These are phyloP conservation scores for Dasyurus viverrinus DNA, from an alignment of 2,113 vertebrate species.

Conservation along the genomic window DNA sequence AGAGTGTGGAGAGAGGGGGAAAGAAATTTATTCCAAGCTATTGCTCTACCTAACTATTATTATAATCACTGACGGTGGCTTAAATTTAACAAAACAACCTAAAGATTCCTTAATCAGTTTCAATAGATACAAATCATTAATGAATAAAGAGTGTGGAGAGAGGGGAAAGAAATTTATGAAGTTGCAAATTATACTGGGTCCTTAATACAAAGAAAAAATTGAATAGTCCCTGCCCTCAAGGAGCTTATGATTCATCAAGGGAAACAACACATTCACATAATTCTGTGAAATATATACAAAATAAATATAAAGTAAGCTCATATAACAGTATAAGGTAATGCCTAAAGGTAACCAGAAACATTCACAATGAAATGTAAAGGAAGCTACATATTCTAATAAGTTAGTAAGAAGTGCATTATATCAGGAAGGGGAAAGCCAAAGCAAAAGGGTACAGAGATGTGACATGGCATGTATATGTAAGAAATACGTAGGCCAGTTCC, in stretches of 20 bases:
- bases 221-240: neutral
- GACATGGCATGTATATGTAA: neutral
- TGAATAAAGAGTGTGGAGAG: neutral
- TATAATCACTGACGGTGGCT: neutral
- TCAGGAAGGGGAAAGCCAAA: neutral
- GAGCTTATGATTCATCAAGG: neutral
- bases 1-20: neutral
- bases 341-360: neutral
- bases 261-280: neutral
- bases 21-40: neutral
- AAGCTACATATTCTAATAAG: neutral
- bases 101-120: neutral
- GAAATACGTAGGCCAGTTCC: neutral
- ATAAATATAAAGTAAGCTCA: neutral
- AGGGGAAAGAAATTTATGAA: neutral
- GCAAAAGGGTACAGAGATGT: neutral
- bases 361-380: neutral
- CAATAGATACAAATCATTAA: neutral
- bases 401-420: neutral
- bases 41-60: neutral
- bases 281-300: neutral
- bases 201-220: neutral
- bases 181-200: neutral
- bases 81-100: neutral
- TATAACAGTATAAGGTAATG: neutral